Percentiles rank a stretch among this genome's conserved stretches.
These are phyloP conservation scores for Pelodytes ibericus DNA, from an alignment of 2,797 vertebrate genomes.

Conservation along the genomic window DNA sequence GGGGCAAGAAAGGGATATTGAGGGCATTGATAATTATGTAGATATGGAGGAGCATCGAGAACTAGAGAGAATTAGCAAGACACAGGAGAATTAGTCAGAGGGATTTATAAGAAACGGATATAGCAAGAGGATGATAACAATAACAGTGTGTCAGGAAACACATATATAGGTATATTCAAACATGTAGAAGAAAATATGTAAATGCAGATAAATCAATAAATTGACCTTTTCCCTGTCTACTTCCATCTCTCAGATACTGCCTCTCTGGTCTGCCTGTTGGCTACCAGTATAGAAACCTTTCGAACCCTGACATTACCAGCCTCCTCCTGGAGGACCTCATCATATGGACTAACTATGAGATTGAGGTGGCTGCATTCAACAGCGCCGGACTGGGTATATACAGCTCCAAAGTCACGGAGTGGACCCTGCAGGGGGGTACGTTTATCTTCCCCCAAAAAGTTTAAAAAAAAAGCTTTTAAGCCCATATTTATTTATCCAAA, in stretches of 20 bases:
- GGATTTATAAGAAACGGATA: neutral
- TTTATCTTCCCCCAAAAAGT: neutral
- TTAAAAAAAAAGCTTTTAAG: no score
- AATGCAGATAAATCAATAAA: no score
- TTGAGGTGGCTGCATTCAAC: constrained; percentile 95
- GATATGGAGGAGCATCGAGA: neutral
- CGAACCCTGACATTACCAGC: constrained; percentile 89
- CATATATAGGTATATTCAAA: no score
- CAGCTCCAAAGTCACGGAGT: constrained; percentile 93
- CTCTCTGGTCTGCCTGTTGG: constrained; percentile 91
- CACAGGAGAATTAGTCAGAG: neutral
- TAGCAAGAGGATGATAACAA: neutral
- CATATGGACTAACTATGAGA: constrained; percentile 99
- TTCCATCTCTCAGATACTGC: constrained; percentile 79
- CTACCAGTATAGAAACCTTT: constrained; percentile 95
- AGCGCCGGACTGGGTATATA: constrained; percentile 90
- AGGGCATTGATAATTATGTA: neutral
- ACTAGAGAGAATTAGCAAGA: neutral
- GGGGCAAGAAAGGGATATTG: neutral
- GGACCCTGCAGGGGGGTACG: constrained; percentile 97
- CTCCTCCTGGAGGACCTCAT: constrained; percentile 95
- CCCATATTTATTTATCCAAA: no score
- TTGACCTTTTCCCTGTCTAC: neutral
- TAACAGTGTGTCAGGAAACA: no score
- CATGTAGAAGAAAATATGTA: neutral